phyloP scores from a whole-genome alignment of 2,888 invertebrate genomes.

The Encarsia formosa region DNA sequence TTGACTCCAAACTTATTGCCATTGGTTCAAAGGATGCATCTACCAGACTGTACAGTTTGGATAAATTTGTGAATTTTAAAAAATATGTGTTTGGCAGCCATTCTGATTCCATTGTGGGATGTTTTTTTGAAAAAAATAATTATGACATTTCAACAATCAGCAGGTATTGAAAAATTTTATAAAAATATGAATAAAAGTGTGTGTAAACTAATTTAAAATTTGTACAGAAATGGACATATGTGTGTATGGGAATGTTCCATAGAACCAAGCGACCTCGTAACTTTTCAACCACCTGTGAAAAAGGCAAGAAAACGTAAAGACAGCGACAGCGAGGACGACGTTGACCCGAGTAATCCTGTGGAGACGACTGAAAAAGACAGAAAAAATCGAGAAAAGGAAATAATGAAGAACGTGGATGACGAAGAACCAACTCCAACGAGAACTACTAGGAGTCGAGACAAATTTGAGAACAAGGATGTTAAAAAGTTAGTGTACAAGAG shows the following conservation, averaged over 20 bases:
- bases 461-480: conserved; percentile 22
- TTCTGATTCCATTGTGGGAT: conserved; percentile 76
- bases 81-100: conserved; percentile 79
- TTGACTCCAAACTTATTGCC: conserved; percentile 84
- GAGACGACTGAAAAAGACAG: conserved; percentile 55
- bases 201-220: no score
- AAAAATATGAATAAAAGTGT: no score
- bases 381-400: conserved; percentile 36
- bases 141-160: conserved; percentile 81
- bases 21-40: conserved; percentile 87
- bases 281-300: conserved; percentile 55
- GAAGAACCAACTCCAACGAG: conserved; percentile 14
- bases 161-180: conserved; percentile 38
- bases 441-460: conserved; percentile 19
- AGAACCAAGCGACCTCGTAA: conserved; percentile 65
- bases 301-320: conserved; percentile 44
- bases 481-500: conserved; percentile 63
- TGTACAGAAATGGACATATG: conserved; percentile 70
- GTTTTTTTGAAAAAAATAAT: conserved; percentile 83
- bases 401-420: conserved; percentile 45
- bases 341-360: conserved; percentile 58
- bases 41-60: conserved; percentile 76
- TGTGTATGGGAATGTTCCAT: conserved; percentile 83
- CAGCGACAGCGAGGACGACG: conserved; percentile 59
- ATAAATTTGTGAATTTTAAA: conserved; percentile 68